phyloP scores from a whole-genome alignment of 2,888 invertebrate genomes.

The Meteorus cinctellus region DNA sequence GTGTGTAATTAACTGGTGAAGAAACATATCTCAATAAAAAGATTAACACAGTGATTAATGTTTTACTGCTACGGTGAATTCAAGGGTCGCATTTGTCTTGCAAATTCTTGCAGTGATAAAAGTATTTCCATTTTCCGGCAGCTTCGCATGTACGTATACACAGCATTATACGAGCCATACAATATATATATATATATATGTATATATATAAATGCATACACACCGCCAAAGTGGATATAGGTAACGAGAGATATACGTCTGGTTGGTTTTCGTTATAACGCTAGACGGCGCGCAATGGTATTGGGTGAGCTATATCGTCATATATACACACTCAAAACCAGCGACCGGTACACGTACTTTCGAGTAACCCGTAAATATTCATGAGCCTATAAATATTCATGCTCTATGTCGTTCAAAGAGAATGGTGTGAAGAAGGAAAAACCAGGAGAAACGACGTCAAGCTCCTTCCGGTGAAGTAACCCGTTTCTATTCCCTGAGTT shows the following conservation, averaged over 20 bases:
- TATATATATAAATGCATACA: slow-evolving; percentile 12
- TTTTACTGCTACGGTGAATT: slow-evolving; percentile 41
- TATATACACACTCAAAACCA: slow-evolving; percentile 41
- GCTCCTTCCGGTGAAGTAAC: slow-evolving; percentile 56
- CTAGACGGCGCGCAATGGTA: slow-evolving; percentile 35
- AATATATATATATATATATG: slow-evolving; percentile 24
- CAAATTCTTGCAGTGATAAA: slow-evolving; percentile 54
- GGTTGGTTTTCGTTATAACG: slow-evolving; percentile 12
- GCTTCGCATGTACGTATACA: slow-evolving; percentile 5
- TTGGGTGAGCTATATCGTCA: slow-evolving; percentile 34
- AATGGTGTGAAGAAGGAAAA: slow-evolving; percentile 62
- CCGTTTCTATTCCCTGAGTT: slow-evolving; percentile 46
- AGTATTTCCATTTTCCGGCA: slow-evolving; percentile 53
- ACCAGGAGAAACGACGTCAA: slow-evolving; percentile 58
- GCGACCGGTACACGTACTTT: slow-evolving; percentile 53
- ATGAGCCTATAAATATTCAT: slow-evolving; percentile 65
- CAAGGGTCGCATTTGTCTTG: slow-evolving; percentile 52
- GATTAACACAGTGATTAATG: slow-evolving; percentile 52
- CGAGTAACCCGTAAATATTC: slow-evolving; percentile 63
- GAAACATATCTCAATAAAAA: slow-evolving; percentile 46
- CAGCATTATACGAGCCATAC: neutral
- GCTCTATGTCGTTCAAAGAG: slow-evolving; percentile 57
- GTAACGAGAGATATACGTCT: slow-evolving; percentile 21
- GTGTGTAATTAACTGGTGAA: neutral
- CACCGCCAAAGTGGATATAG: slow-evolving; percentile 16